A percentile compares a stretch with the other conserved stretches of the same genome.
Evolutionary conservation across 53 echinoderm and acorn worm genomes (phyloP).

Genomic region (Hippasteria phrygiana): DNA sequence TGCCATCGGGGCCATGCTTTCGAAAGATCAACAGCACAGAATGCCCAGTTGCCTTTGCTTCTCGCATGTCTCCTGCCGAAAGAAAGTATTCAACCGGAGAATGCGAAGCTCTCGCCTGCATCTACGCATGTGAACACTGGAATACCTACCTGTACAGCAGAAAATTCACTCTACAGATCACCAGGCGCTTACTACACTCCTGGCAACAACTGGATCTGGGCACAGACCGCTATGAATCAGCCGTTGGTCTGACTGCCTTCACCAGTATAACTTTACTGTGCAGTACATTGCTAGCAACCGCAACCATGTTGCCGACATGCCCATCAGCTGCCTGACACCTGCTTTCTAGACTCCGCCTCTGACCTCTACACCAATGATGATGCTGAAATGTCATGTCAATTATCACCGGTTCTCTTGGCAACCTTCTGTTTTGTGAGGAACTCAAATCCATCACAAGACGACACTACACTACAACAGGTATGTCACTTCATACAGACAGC

Average conservation of each 20-base stretch:
- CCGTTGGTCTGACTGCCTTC: conserved; percentile 65
- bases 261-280: conserved; percentile 63
- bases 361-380: background rate
- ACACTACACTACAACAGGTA: conserved; percentile 29
- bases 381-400: background rate
- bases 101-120: conserved; percentile 68
- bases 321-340: conserved; percentile 43
- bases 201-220: conserved; percentile 53
- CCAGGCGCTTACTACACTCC: conserved; percentile 68
- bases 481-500: conserved; percentile 19
- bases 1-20: conserved; percentile 65
- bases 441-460: conserved; percentile 21
- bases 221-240: conserved; percentile 68
- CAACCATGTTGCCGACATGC: conserved; percentile 69
- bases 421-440: conserved; percentile 38
- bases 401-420: conserved; percentile 18
- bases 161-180: conserved; percentile 73
- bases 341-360: background rate
- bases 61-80: conserved; percentile 50
- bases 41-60: conserved; percentile 67
- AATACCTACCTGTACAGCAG: conserved; percentile 67
- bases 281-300: conserved; percentile 67
- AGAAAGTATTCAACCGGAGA: conserved; percentile 64
- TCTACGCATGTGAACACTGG: conserved; percentile 71
- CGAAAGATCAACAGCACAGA: conserved; percentile 57